Evolutionary conservation across 2,113 vertebrate species (phyloP).

Genomic region (Pipra filicauda): DNA sequence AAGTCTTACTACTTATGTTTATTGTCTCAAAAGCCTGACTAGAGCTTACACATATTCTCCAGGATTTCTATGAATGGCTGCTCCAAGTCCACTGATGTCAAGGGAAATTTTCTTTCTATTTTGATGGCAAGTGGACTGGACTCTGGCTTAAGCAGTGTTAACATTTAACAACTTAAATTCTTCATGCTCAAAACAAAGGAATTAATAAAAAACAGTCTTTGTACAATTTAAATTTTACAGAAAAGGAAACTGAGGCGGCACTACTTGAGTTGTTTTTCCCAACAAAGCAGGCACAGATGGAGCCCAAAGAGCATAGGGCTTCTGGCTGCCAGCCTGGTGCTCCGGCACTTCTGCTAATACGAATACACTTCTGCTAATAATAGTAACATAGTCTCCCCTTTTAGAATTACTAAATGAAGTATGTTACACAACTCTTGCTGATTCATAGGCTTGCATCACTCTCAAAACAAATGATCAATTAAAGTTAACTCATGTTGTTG

Average conservation of each 20-base stretch:
- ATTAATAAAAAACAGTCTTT: not conserved
- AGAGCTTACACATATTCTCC: not conserved
- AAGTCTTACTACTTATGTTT: not conserved
- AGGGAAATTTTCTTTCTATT: not conserved
- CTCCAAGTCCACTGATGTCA: not conserved
- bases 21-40: not conserved
- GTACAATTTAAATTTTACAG: not conserved
- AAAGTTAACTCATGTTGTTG: not conserved
- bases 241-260: slow-evolving; percentile 16
- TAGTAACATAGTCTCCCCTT: slow-evolving; percentile 14
- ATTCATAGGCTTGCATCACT: slow-evolving; percentile 38
- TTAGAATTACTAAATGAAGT: slow-evolving; percentile 34
- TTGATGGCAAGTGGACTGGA: not conserved
- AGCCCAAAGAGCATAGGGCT: not conserved
- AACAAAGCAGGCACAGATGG: not conserved
- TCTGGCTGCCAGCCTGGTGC: slow-evolving; percentile 7
- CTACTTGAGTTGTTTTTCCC: not conserved
- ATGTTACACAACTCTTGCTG: not conserved
- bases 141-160: not conserved
- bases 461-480: slow-evolving; percentile 43
- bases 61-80: not conserved
- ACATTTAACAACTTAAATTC: not conserved
- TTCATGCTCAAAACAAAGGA: not conserved
- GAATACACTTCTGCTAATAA: slow-evolving; percentile 11
- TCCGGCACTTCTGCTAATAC: not conserved